Percentiles rank a stretch among this genome's conserved stretches.
phyloP scores from a whole-genome alignment of 2,888 invertebrate genomes.

The Leucania comma region DNA sequence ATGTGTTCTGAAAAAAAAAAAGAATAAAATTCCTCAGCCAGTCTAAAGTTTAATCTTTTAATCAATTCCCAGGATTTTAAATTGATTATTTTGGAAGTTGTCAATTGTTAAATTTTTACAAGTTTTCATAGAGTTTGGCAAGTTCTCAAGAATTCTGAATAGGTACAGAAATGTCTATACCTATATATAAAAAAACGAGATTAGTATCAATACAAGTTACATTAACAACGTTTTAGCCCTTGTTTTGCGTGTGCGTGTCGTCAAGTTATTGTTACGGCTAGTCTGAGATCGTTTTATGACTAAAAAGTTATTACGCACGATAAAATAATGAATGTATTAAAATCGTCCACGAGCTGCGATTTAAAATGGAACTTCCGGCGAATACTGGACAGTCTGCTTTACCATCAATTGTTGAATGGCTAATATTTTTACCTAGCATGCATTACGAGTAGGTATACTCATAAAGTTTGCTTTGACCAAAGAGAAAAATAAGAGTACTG shows the following conservation, averaged over 20 bases:
- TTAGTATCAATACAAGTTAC: background rate
- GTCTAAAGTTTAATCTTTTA: background rate
- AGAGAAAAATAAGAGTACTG: background rate
- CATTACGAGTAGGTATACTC: background rate
- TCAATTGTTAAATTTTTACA: background rate
- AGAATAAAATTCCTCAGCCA: background rate
- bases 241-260: background rate
- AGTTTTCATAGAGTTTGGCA: background rate
- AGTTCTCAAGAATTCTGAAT: background rate
- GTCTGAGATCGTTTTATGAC: background rate
- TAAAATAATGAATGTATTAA: slow-evolving; percentile 6
- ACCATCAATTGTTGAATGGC: background rate
- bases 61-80: background rate
- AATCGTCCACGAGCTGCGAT: slow-evolving; percentile 6
- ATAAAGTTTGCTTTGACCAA: background rate
- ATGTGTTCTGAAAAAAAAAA: background rate
- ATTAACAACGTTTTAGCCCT: background rate
- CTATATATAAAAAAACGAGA: background rate
- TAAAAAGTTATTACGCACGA: background rate
- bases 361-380: slow-evolving; percentile 3
- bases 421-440: slow-evolving; percentile 8
- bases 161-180: background rate
- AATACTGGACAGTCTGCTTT: background rate
- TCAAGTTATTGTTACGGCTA: slow-evolving; percentile 8
- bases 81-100: background rate